Conservation (phyloP, 2,888 invertebrate species). For the Aricia artaxerxes region DNA sequence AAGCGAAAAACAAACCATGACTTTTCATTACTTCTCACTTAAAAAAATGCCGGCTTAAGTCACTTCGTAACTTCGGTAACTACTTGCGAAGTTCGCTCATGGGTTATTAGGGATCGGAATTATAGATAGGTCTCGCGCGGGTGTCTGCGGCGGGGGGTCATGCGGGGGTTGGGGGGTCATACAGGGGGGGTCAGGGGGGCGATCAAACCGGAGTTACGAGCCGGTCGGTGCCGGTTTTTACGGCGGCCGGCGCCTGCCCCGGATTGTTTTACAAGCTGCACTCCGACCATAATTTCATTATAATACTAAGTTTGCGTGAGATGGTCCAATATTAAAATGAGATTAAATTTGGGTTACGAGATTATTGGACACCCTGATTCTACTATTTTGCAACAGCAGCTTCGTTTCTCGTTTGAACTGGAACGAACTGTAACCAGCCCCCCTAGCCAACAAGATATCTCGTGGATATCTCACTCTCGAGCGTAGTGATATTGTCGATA, state of each 20-base stretch:
- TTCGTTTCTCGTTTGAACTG: no score
- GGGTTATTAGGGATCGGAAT: slow-evolving; percentile 13
- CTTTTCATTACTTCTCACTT: background rate
- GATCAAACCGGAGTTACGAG: slow-evolving; percentile 9
- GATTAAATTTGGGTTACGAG: background rate
- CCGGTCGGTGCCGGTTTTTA: background rate
- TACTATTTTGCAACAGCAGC: background rate
- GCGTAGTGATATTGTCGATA: no score
- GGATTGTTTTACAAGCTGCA: background rate
- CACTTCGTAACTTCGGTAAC: slow-evolving; percentile 1
- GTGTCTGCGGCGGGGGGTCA: background rate
- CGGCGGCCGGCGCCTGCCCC: background rate
- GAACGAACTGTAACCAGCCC: no score
- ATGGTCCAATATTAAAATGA: slow-evolving; percentile 1
- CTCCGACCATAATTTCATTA: background rate
- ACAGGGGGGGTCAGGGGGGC: background rate
- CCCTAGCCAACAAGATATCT: no score
- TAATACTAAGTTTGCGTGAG: background rate
- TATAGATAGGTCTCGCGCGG: slow-evolving; percentile 1
- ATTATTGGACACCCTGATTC: background rate
- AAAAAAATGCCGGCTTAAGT: background rate
- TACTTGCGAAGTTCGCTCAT: slow-evolving; percentile 12
- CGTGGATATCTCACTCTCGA: no score
- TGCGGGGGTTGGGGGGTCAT: background rate
- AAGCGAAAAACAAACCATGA: background rate